Evolutionary conservation across 1,140 invertebrate species (phyloP).

Genomic region (Charaxes varanes): DNA sequence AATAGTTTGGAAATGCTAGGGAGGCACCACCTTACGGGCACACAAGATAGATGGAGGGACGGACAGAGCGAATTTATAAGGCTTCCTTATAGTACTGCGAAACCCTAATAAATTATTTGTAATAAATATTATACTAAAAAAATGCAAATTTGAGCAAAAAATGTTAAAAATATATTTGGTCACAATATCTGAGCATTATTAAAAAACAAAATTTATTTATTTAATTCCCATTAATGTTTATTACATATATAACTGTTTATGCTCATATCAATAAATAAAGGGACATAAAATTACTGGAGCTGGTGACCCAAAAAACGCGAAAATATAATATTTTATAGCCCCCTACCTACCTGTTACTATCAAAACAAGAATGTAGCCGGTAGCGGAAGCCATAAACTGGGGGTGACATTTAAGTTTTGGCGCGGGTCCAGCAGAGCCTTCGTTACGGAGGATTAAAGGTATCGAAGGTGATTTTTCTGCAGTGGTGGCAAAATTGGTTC

Average conservation of each 20-base stretch:
- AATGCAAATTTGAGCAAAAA: too few species aligned
- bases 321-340: constrained; percentile 27
- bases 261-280: constrained; percentile 18
- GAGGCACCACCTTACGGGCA: too few species aligned
- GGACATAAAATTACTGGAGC: constrained; percentile 17
- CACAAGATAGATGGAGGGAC: too few species aligned
- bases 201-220: background rate
- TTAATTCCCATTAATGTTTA: background rate
- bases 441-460: constrained; percentile 14
- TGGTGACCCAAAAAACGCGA: constrained; percentile 18
- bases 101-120: too few species aligned
- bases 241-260: constrained; percentile 3
- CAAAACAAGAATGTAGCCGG: constrained; percentile 31
- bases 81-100: too few species aligned
- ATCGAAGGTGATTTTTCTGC: constrained; percentile 8
- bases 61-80: too few species aligned
- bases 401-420: constrained; percentile 28
- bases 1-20: too few species aligned
- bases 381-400: constrained; percentile 32
- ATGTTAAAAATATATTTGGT: too few species aligned
- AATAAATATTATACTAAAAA: too few species aligned
- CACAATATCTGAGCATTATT: background rate
- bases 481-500: constrained; percentile 1
- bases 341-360: constrained; percentile 24
- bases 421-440: constrained; percentile 28